Base-by-base conservation (phyloP, 2,113 vertebrate species). In the Centrocercus urophasianus region DNA sequence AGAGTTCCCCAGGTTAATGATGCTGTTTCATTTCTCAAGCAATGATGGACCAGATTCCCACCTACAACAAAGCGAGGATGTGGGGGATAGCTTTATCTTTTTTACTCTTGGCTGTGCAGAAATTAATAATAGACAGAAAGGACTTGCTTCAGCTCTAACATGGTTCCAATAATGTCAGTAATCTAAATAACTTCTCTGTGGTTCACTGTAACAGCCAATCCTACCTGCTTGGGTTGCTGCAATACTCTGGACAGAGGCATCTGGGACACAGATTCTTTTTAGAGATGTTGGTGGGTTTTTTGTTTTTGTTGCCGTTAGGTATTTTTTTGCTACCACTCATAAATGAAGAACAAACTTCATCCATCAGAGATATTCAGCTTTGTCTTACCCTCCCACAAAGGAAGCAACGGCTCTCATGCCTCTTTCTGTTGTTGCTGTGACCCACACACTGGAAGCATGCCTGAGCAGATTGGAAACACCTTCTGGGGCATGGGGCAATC, bases 171-270 rank as follows among this genome's bases (percentile, higher is more conserved):
- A 13, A 28, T 77, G 48, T 71, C 17, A 72, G 11, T 30, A 45
- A 88, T 19, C 54, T 17, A 25, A 63, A 79, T 42, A 57, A 18
- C 7, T 48, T 84, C 38, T 13, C 45, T 32, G 14, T 38, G 52
- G 15, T 27, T 81, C 14, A 17, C 14, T 7, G 0, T 30, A 56
- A 24, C 2, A 27, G 36, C 11, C n/a, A 38, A 0, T 56, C 38
- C 61, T 40, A 52, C 7, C 19, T 28, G 30, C 0, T 0, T 2
- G 64, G 22, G 8, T 19, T 38, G 38, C 10, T 64, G 20, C 2
- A 5, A 43, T 60, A 64, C 17, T 57, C 6, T 56, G 27, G 74
- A 36, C 38, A 80, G 59, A 85, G 50, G n/a, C 20, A 38, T 7
- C 0, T 0, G 52, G 22, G 28, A 17, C 7, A 28, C 18, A 8